phyloP scores from a whole-genome alignment of 2,113 vertebrate genomes.

The Maccullochella peelii region DNA sequence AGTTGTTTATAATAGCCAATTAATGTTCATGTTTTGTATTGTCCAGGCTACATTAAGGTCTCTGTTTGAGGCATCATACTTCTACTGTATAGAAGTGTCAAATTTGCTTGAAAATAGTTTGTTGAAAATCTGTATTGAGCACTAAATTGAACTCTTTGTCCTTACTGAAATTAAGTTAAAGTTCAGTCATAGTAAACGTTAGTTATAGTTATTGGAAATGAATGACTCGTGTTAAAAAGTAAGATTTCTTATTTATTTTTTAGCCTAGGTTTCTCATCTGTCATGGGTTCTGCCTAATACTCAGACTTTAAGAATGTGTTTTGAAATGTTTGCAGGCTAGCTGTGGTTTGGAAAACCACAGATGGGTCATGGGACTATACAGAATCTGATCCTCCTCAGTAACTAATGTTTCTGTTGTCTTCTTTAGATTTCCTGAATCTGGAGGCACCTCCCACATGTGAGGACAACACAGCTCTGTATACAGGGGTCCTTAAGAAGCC shows the following conservation, averaged over 20 bases:
- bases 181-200: neutral
- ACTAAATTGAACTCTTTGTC: neutral
- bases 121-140: neutral
- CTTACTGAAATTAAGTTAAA: neutral
- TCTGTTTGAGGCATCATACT: neutral
- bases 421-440: conserved; percentile 84
- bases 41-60: neutral
- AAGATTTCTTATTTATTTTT: neutral
- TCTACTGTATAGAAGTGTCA: neutral
- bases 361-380: conserved; percentile 24
- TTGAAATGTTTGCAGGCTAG: conserved; percentile 7
- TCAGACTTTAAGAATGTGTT: conserved; percentile 50
- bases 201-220: neutral
- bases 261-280: neutral
- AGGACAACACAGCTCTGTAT: conserved; percentile 92
- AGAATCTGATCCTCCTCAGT: conserved; percentile 8
- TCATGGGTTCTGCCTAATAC: conserved; percentile 32
- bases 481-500: conserved; percentile 95
- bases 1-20: neutral
- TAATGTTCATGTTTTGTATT: neutral
- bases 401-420: neutral
- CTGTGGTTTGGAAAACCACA: conserved; percentile 40
- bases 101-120: neutral
- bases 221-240: neutral
- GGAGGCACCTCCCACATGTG: conserved; percentile 85